These are phyloP conservation scores for Grammomys dolichurus DNA, from an alignment of 2,113 vertebrate genomes.

Conservation along the genomic window DNA sequence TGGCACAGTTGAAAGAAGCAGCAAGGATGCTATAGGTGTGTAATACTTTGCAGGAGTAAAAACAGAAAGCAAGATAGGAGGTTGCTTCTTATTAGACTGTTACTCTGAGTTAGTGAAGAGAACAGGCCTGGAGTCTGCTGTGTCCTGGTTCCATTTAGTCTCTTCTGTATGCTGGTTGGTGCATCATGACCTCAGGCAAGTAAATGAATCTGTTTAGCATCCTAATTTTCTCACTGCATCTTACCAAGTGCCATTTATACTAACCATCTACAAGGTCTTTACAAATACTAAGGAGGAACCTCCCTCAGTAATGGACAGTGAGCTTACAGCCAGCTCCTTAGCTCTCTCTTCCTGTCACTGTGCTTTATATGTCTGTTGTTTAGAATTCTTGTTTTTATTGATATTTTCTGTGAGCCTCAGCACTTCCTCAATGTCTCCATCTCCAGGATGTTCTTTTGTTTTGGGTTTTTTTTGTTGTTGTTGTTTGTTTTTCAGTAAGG, in stretches of 20 bases:
- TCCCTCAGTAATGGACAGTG: not conserved
- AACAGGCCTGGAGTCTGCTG: not conserved
- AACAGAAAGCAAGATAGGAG: not conserved
- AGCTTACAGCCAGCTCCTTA: not conserved
- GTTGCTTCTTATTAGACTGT: not conserved
- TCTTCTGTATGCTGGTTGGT: not conserved
- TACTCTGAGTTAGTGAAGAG: not conserved
- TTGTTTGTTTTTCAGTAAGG: not conserved
- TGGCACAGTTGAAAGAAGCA: not conserved
- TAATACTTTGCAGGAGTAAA: not conserved
- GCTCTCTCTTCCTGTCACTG: not conserved
- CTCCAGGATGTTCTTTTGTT: not conserved
- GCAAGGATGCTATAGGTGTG: not conserved
- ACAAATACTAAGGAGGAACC: not conserved
- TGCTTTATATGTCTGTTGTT: not conserved
- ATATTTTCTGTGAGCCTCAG: conserved; percentile 25
- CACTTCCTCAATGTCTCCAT: conserved; percentile 12
- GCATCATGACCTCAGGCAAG: not conserved
- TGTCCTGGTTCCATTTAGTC: not conserved
- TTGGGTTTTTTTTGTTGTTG: not conserved
- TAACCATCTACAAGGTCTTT: not conserved
- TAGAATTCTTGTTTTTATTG: conserved; percentile 2
- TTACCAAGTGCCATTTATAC: not conserved
- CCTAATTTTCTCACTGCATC: not conserved
- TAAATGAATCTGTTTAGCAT: not conserved